Evolutionary conservation across 2,888 invertebrate genomes (phyloP).

Genomic region (Cheilosia variabilis): DNA sequence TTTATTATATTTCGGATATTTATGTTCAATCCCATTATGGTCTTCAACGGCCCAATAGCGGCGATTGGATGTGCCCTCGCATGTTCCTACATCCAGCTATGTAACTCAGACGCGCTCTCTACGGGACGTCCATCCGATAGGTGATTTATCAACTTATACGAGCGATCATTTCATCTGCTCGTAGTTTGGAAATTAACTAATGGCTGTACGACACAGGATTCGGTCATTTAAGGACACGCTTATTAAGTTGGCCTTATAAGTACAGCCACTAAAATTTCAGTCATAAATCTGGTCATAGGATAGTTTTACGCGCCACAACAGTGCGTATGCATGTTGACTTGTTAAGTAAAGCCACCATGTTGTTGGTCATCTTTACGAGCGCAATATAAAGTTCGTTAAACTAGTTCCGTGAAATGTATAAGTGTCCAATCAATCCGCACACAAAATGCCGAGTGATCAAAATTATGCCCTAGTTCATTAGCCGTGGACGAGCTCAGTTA

Average conservation of each 20-base stretch:
- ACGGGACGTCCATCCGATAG: slow-evolving; percentile 24
- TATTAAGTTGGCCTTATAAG: slow-evolving; percentile 47
- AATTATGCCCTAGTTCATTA: neutral
- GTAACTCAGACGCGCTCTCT: slow-evolving; percentile 35
- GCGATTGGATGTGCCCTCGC: slow-evolving; percentile 32
- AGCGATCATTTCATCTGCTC: slow-evolving; percentile 44
- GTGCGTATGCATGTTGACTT: neutral
- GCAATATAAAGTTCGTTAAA: neutral
- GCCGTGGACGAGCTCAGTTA: neutral
- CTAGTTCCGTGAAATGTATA: neutral
- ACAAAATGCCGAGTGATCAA: neutral
- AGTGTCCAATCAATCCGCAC: neutral
- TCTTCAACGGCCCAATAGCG: slow-evolving; percentile 41
- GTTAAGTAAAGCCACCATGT: neutral
- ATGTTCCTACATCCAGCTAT: slow-evolving; percentile 1
- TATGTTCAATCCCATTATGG: slow-evolving; percentile 70
- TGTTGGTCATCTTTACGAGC: neutral
- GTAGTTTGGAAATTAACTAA: slow-evolving; percentile 40
- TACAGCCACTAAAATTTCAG: neutral
- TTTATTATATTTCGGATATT: slow-evolving; percentile 70
- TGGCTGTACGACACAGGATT: slow-evolving; percentile 36
- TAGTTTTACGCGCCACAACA: slow-evolving; percentile 1
- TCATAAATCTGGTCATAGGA: slow-evolving; percentile 1
- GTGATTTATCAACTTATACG: slow-evolving; percentile 55
- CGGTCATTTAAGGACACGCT: slow-evolving; percentile 45